phyloP scores from a whole-genome alignment of 2,113 vertebrate species.

The Otus sunia region DNA sequence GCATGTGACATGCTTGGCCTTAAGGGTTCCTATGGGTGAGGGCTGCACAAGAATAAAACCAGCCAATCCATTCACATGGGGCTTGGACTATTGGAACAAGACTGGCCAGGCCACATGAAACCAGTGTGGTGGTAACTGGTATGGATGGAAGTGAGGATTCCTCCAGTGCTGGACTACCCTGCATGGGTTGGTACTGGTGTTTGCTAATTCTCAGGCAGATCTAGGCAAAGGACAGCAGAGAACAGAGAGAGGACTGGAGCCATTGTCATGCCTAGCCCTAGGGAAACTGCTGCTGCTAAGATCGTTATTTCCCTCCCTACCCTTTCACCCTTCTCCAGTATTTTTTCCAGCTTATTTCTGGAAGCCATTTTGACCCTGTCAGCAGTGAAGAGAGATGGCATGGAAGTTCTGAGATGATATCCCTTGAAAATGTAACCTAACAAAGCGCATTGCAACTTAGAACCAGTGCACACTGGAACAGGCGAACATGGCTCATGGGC shows the following conservation, averaged over 20 bases:
- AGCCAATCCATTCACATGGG: too few species aligned
- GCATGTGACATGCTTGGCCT: not conserved
- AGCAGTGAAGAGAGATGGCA: not conserved
- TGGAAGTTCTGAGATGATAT: not conserved
- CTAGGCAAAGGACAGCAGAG: not conserved
- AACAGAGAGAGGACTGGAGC: not conserved
- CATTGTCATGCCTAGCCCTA: not conserved
- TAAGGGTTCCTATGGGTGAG: not conserved
- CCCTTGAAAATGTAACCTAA: not conserved
- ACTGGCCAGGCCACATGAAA: not conserved
- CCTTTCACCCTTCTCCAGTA: not conserved
- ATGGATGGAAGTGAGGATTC: not conserved
- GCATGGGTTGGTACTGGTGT: too few species aligned
- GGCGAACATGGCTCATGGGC: not conserved
- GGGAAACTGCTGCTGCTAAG: not conserved
- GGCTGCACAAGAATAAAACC: not conserved
- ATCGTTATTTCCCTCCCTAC: not conserved
- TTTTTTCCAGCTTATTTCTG: not conserved
- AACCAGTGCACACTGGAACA: not conserved
- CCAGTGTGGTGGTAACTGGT: not conserved
- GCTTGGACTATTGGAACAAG: not conserved
- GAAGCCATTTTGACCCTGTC: not conserved
- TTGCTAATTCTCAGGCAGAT: not conserved
- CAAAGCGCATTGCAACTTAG: not conserved
- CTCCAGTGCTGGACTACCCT: not conserved